These are phyloP conservation scores for Chrysogorgia sp. DNA, from an alignment of 92 coral and sea anemone species.

Conservation along the genomic window DNA sequence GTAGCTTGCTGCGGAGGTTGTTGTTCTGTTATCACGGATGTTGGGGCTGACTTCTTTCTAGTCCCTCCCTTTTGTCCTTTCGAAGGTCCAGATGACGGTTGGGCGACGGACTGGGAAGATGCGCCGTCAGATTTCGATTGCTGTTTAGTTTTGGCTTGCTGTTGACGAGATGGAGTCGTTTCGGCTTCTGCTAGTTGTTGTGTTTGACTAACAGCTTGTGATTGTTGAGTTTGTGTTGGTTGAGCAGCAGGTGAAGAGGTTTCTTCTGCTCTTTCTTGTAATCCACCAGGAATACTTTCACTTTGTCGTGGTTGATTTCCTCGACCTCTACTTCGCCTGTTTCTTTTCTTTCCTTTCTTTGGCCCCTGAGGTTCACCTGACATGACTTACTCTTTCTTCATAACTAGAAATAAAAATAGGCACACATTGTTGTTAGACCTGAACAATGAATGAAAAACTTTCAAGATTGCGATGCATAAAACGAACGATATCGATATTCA, in stretches of 20 bases:
- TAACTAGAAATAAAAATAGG: background rate
- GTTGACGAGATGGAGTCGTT: background rate
- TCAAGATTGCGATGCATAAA: no score
- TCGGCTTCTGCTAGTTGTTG: no score
- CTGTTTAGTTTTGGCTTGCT: background rate
- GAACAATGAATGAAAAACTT: no score
- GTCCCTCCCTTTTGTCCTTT: background rate
- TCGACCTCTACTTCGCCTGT: slow-evolving; percentile 31
- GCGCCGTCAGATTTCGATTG: slow-evolving; percentile 11
- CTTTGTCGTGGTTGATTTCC: slow-evolving; percentile 34
- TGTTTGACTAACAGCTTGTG: background rate
- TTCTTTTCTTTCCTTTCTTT: slow-evolving; percentile 13
- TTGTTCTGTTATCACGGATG: background rate
- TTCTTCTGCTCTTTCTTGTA: slow-evolving; percentile 14
- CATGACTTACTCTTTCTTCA: background rate
- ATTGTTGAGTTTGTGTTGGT: background rate
- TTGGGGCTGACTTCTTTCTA: background rate
- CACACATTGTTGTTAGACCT: background rate
- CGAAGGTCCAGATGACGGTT: background rate
- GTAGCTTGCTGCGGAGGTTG: background rate
- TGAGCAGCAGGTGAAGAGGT: slow-evolving; percentile 8
- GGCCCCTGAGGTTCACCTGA: slow-evolving; percentile 20
- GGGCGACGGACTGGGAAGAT: background rate
- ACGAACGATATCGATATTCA: no score
- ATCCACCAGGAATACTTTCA: slow-evolving; percentile 37